These are phyloP conservation scores for Micrasema minimum DNA, from an alignment of 1,140 invertebrate species.

Conservation along the genomic window DNA sequence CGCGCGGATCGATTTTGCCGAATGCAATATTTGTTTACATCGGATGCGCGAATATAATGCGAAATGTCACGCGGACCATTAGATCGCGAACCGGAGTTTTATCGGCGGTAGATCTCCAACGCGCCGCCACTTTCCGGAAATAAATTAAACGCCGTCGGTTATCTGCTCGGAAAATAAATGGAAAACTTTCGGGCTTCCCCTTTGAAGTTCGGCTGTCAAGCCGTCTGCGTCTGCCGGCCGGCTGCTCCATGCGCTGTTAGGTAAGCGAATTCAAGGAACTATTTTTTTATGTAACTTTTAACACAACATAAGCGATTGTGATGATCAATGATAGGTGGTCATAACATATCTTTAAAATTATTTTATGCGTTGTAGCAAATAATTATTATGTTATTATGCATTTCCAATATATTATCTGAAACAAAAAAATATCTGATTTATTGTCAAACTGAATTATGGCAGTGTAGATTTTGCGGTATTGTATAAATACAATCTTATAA, in stretches of 20 bases:
- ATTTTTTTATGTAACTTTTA: no score
- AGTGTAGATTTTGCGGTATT: no score
- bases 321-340: no score
- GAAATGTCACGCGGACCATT: conserved; percentile 12
- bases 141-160: neutral
- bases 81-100: neutral
- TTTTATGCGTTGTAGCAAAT: no score
- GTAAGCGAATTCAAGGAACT: conserved; percentile 27
- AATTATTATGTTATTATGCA: no score
- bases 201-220: conserved; percentile 25
- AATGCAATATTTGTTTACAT: conserved; percentile 31
- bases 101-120: neutral
- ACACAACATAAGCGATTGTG: no score
- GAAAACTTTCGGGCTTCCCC: neutral
- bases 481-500: no score
- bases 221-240: conserved; percentile 26
- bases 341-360: no score
- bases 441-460: no score
- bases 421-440: no score
- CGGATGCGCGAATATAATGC: conserved; percentile 15
- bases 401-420: no score
- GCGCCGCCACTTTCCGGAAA: neutral
- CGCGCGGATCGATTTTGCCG: conserved; percentile 8
- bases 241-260: conserved; percentile 12
- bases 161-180: neutral